Conservation (phyloP, 1,140 invertebrate species). For the Drosophila prosaltans region DNA sequence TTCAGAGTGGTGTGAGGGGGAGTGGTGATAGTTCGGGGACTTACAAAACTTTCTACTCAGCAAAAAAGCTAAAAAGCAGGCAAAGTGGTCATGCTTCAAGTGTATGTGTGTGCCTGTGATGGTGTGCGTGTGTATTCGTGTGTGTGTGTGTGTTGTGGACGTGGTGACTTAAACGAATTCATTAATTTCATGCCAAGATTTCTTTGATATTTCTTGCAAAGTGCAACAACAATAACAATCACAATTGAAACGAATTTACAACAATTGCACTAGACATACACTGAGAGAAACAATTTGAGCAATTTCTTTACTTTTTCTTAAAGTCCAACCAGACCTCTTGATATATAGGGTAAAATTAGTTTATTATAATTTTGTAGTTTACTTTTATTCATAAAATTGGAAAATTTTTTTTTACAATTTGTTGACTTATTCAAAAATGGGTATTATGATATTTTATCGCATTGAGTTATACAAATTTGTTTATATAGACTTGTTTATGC, state of each 20-base stretch:
- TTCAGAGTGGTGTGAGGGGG: neutral
- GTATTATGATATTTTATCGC: too few species aligned
- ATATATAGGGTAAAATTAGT: too few species aligned
- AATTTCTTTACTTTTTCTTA: neutral
- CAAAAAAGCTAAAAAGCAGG: conserved; percentile 5
- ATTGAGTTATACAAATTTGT: too few species aligned
- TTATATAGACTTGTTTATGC: too few species aligned
- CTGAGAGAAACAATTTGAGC: conserved; percentile 9
- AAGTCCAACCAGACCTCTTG: too few species aligned
- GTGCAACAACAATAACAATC: conserved; percentile 35
- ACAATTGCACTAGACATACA: neutral
- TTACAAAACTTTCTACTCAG: conserved; percentile 11
- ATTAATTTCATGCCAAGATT: conserved; percentile 50
- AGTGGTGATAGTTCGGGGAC: neutral
- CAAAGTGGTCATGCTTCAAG: conserved; percentile 6
- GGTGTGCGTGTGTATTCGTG: neutral
- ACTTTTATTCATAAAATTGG: too few species aligned
- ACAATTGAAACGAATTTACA: conserved; percentile 10
- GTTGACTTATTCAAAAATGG: too few species aligned
- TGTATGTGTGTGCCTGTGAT: neutral
- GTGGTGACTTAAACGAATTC: conserved; percentile 36
- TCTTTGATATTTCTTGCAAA: conserved; percentile 22
- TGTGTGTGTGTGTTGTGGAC: conserved; percentile 12
- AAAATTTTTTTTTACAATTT: too few species aligned
- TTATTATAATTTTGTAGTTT: too few species aligned